phyloP scores from a whole-genome alignment of 2,888 invertebrate genomes.

The Diarsia mendica region DNA sequence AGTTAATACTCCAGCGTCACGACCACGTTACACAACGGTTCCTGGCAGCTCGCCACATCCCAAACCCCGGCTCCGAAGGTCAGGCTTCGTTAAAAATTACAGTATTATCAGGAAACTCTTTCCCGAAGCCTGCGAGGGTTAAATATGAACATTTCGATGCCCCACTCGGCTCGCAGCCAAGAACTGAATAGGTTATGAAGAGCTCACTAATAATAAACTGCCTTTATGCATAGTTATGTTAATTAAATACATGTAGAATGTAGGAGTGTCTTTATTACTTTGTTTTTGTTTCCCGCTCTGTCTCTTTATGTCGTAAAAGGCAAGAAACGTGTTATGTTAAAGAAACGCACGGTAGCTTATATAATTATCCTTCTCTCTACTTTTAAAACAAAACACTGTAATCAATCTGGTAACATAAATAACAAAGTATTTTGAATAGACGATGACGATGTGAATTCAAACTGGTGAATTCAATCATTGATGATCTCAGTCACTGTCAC shows the following conservation, averaged over 20 bases:
- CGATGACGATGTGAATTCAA: too few species aligned
- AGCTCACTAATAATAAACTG: background rate
- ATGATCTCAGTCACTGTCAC: too few species aligned
- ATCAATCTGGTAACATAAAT: background rate
- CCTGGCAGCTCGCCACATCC: constrained; percentile 22
- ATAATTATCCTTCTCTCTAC: background rate
- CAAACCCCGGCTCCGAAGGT: constrained; percentile 14
- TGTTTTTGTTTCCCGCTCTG: background rate
- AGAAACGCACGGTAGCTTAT: background rate
- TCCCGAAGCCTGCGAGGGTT: constrained; percentile 9
- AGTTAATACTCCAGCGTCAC: background rate
- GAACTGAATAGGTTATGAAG: constrained; percentile 7
- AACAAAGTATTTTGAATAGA: too few species aligned
- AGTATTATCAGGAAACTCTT: constrained; percentile 17
- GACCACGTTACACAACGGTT: background rate
- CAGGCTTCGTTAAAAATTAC: constrained; percentile 32
- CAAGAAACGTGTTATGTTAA: background rate
- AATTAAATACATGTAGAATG: background rate
- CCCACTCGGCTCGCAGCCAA: constrained; percentile 42
- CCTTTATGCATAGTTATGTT: background rate
- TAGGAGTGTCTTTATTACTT: background rate
- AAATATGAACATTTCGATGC: constrained; percentile 1
- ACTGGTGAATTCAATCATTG: too few species aligned
- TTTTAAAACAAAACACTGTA: background rate
- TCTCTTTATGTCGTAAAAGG: background rate